Evolutionary conservation across 1,140 invertebrate species (phyloP), one percentile per base, ranked within the genome.

Genomic region (Heliothis virescens): DNA sequence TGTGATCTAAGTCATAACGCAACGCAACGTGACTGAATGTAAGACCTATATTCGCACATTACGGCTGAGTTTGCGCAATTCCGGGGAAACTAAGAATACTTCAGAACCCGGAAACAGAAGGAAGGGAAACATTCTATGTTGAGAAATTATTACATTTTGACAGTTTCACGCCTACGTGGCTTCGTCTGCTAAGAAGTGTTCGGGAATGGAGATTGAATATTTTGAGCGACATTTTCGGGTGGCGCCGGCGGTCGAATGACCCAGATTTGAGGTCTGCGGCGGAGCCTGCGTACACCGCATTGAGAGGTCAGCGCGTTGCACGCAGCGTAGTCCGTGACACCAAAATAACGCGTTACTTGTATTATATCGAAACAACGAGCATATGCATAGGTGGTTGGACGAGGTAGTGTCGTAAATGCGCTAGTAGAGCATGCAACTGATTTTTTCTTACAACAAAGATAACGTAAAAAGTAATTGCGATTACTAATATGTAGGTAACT

Each of bases 261-360:
- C 86, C 76, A 87, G 85, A 80, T 86, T 57, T 60, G 71, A 77
- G 75, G 65, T 77, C 73, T 81, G 77, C 79, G 74, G 80, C 80
- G 80, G 83, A 87, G 83, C 72, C 86, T 87, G 86, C 84, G 82
- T 85, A 83, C 75, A 63, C 57, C 69, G 81, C 67, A 47, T 57
- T 50, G 82, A 81, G 84, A 86, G 86, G 84, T 82, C 84, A 80
- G 60, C 79, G 60, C 80, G 78, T 81, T 82, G 74, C 84, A 86
- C 83, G 85, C 83, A 81, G 41, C 55, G 5, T 60, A 65, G 83
- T 71, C 86, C 86, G 72, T 87, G 84, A 87, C 86, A 85, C 81
- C 53, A 73, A 85, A 87, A 85, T 69, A 80, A 80, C 77, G 67
- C 59, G 50, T 72, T 57, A 76, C 72, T 65, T 62, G 67, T 79